Evolutionary conservation across 2,888 invertebrate genomes (phyloP), one percentile per base, ranked within the genome.

Genomic region (Dendrolimus pini): DNA sequence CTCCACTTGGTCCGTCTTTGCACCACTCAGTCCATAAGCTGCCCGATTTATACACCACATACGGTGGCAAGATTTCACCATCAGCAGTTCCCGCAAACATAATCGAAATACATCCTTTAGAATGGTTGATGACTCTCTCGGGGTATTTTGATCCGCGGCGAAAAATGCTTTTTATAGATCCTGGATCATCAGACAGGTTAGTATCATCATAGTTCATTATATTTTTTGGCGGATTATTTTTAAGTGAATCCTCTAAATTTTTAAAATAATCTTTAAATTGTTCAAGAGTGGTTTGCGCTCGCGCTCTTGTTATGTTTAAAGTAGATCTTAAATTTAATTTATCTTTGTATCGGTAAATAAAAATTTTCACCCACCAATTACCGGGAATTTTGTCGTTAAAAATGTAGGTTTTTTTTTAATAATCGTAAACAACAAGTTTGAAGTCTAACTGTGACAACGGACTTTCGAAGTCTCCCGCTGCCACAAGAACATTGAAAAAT

Each of bases 1-100:
- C 55, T 52, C 72, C 58, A 59, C 55, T 53, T 58, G 80, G 82
- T 42, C 57, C 57, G n/a, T 57, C 55, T 47, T 55, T 54, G 53
- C 41, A 30, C 62, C 64, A 66, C 56, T 61, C 55, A 10, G 56
- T 42, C 18, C 59, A 62, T 18, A 65, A 57, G 54, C 61, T 53
- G 52, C 42, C 54, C 1, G 62, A 57, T 54, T 65, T 66, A 53
- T 63, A 66, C 1, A 65, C 61, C 10, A 66, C 63, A 59, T 66
- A 66, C n/a, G 60, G 30, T 52, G 63, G 66, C 41, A 66, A 41
- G 30, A 56, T 58, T 53, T 54, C 52, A 3, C 63, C 65, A 14
- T 54, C 60, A 13, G 66, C 64, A 2, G 57, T 59, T 18, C 54
- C 61, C 10, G 62, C 57, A 59, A 65, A 65, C 63, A 66, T 64